Conservation (phyloP, 2,888 invertebrate species). For the Osmoderma eremita region DNA sequence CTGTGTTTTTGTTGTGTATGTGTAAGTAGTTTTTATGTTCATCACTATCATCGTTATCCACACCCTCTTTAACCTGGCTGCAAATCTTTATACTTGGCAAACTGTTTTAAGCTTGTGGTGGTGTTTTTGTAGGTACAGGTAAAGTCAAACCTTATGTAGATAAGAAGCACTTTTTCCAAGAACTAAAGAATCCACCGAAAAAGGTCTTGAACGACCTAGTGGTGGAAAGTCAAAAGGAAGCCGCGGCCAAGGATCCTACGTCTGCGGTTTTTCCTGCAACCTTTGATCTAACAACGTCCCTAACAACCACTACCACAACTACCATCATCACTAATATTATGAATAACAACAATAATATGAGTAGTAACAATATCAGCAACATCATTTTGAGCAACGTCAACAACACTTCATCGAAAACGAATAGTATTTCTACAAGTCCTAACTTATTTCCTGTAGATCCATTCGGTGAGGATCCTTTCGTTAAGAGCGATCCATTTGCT, state of each 20-base stretch:
- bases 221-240: slow-evolving; percentile 50
- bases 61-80: background rate
- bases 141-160: slow-evolving; percentile 92
- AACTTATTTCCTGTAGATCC: slow-evolving; percentile 64
- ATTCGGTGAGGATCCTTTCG: slow-evolving; percentile 80
- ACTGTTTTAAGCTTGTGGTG: slow-evolving; percentile 40
- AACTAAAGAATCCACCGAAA: slow-evolving; percentile 93
- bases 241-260: slow-evolving; percentile 54
- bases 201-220: slow-evolving; percentile 90
- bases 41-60: slow-evolving; percentile 2
- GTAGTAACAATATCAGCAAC: slow-evolving; percentile 50
- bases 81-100: slow-evolving; percentile 11
- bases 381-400: slow-evolving; percentile 26
- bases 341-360: slow-evolving; percentile 49
- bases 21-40: slow-evolving; percentile 10
- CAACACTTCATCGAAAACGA: slow-evolving; percentile 29
- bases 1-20: background rate
- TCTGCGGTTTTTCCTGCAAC: slow-evolving; percentile 61
- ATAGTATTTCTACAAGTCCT: slow-evolving; percentile 41
- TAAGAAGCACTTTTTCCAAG: slow-evolving; percentile 96
- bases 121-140: slow-evolving; percentile 73
- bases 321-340: slow-evolving; percentile 33
- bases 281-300: slow-evolving; percentile 45
- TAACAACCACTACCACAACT: slow-evolving; percentile 41
- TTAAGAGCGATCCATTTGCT: slow-evolving; percentile 74